Evolutionary conservation across 2,113 vertebrate species (phyloP), one percentile per base, ranked within the genome.

Genomic region (Excalfactoria chinensis): DNA sequence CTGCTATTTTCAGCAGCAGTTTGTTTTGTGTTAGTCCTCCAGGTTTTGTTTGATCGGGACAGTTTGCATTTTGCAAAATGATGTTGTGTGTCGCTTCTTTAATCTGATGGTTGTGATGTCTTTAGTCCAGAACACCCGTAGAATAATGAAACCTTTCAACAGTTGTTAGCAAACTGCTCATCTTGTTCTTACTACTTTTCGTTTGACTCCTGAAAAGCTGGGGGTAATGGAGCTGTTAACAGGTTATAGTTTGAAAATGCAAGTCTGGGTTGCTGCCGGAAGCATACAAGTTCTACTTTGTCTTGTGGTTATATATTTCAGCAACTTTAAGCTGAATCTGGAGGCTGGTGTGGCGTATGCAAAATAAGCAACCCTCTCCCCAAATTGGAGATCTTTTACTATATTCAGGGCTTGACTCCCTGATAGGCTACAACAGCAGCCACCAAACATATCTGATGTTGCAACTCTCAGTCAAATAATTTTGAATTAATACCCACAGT

Each of bases 391-490:
- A 19, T 44, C 58, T 51, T 81, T 11, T 5, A 11, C 8, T 69
- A 13, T 8, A 12, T n/a, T 72, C 12, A 64, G 7, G 48, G 35
- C 35, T 73, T 10, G 16, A 41, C 69, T 91, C 37, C 22, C 26
- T 41, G 8, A 44, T 62, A 9, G 7, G 16, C 0, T 14, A 28
- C 3, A 19, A 7, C 4, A 41, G 7, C 34, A 15, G 9, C 67
- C 51, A 70, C 26, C 41, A 14, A 9, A 56, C 1, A 28, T 11
- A 63, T 78, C 9, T 32, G 22, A n/a, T 16, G 83, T 35, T 22
- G 14, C 3, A 5, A 5, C 14, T 1, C 40, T 58, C 23, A 69
- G 1, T 59, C 46, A 35, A 66, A 35, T 0, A 0, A 2, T 28
- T 60, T 58, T 11, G 11, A 48, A 4, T 8, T 3, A 35, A 5